These are phyloP conservation scores for Sebastes oblongus DNA, from an alignment of 2,797 vertebrate genomes.

Conservation along the genomic window DNA sequence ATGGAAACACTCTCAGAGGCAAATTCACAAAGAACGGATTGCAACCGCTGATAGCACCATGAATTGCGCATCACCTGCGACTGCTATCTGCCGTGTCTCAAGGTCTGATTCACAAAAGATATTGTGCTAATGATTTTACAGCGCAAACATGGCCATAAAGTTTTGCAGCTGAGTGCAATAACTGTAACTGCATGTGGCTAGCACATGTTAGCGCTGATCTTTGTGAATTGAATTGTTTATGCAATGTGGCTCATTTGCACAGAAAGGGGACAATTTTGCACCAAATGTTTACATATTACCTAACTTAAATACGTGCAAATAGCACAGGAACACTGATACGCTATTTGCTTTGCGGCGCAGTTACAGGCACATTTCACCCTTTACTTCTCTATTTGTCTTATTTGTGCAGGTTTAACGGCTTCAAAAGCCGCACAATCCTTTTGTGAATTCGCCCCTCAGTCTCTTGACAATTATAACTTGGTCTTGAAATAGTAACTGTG, in stretches of 20 bases:
- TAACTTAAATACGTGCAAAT: background rate
- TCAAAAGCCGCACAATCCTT: background rate
- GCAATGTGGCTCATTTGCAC: background rate
- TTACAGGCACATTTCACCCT: background rate
- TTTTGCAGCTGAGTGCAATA: background rate
- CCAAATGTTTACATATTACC: background rate
- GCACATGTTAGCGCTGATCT: background rate
- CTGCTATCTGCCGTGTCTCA: background rate
- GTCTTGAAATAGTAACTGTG: conserved; percentile 39
- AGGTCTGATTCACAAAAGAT: background rate
- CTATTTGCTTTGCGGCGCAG: background rate
- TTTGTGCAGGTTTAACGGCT: background rate
- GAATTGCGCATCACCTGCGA: background rate
- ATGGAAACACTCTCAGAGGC: background rate
- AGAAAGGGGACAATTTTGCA: background rate
- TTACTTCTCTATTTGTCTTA: background rate
- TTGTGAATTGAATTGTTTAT: background rate
- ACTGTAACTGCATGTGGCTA: background rate
- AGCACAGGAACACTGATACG: background rate
- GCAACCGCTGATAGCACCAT: background rate
- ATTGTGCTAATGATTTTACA: background rate
- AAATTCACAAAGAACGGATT: background rate
- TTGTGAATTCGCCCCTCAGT: background rate
- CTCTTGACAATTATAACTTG: background rate
- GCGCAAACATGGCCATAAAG: background rate